phyloP scores from a whole-genome alignment of 2,113 vertebrate species.

The Alouatta palliata region DNA sequence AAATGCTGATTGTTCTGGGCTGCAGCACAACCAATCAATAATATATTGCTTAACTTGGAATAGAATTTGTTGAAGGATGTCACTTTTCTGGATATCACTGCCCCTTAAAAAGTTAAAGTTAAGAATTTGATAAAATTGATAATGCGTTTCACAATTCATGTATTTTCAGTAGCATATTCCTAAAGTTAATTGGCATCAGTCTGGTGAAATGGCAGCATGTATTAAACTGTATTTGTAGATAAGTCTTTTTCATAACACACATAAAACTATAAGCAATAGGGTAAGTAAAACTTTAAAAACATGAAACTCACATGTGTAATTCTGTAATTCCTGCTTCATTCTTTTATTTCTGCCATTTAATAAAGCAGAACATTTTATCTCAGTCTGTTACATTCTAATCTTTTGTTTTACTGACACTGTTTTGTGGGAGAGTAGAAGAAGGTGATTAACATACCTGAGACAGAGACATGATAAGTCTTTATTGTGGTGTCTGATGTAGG shows the following conservation, averaged over 20 bases:
- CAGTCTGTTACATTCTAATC: not conserved
- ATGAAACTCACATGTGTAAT: not conserved
- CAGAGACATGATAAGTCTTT: not conserved
- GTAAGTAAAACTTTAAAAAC: not conserved
- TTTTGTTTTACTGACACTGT: not conserved
- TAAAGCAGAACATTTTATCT: not conserved
- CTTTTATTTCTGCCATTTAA: not conserved
- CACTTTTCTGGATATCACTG: not conserved
- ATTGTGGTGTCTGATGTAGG: not conserved
- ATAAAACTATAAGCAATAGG: not conserved
- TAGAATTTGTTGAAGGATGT: not conserved
- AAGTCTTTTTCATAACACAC: not conserved
- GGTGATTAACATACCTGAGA: not conserved
- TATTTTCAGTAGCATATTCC: not conserved
- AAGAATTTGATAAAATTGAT: not conserved
- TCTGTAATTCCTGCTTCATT: not conserved
- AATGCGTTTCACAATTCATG: not conserved
- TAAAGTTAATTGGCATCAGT: not conserved
- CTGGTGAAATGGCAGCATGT: not conserved
- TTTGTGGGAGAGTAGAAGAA: not conserved
- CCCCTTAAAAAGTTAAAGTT: not conserved
- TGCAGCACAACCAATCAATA: not conserved
- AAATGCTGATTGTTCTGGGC: not conserved
- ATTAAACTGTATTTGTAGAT: not conserved
- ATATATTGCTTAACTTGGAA: not conserved